Evolutionary conservation across 2,888 invertebrate genomes (phyloP).

Genomic region (Pandemis cinnamomeana): DNA sequence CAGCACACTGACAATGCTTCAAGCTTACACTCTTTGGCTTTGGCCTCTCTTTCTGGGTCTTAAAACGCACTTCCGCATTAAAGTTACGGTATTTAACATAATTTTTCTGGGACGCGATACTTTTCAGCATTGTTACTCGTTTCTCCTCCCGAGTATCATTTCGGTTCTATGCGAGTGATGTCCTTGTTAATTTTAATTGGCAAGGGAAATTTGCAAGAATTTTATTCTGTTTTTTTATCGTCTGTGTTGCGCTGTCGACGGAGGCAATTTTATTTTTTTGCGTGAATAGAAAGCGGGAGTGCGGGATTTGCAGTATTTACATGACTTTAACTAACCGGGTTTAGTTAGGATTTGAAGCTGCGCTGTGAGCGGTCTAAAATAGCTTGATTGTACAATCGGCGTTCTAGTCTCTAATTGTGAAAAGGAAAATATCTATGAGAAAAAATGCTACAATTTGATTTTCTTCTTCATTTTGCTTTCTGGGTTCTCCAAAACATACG

Average conservation of each 20-base stretch:
- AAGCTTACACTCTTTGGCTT: background rate
- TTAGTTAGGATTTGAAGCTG: background rate
- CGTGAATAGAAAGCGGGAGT: background rate
- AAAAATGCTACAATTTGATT: too few relatives aligned
- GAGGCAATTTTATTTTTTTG: background rate
- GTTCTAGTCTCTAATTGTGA: background rate
- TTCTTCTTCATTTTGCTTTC: too few relatives aligned
- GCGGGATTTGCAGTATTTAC: background rate
- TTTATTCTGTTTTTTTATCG: slow-evolving; percentile 18
- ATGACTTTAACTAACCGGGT: background rate
- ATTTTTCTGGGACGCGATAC: background rate
- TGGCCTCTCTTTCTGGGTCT: background rate
- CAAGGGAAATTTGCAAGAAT: slow-evolving; percentile 7
- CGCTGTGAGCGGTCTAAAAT: background rate
- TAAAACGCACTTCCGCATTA: background rate
- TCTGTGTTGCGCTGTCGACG: background rate
- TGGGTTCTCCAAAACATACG: too few relatives aligned
- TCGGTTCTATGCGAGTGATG: slow-evolving; percentile 30
- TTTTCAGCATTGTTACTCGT: slow-evolving; percentile 21
- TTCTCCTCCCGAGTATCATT: slow-evolving; percentile 29
- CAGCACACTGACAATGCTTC: background rate
- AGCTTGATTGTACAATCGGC: background rate
- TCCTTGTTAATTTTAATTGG: slow-evolving; percentile 38
- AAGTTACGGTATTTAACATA: background rate
- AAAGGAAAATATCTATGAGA: too few relatives aligned